Evolutionary conservation across 2,888 invertebrate species (phyloP).

Genomic region (Epirrita christyi): DNA sequence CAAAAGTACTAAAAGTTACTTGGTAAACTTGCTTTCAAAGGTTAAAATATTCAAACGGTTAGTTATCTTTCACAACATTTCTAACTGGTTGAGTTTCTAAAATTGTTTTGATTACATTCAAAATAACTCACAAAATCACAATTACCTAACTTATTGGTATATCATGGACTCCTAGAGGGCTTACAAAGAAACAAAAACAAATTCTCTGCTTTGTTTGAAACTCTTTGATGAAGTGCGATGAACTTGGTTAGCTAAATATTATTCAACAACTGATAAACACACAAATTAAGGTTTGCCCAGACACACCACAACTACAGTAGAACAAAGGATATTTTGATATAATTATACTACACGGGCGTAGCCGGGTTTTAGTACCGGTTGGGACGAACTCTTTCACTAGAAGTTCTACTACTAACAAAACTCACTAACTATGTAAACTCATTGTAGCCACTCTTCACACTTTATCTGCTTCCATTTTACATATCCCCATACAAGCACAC

Average conservation of each 20-base stretch:
- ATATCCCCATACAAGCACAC: no score
- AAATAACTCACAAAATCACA: slow-evolving; percentile 15
- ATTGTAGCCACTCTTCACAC: no score
- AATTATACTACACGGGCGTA: no score
- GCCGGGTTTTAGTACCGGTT: no score
- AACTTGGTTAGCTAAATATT: slow-evolving; percentile 24
- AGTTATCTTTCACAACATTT: slow-evolving; percentile 11
- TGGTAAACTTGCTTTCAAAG: slow-evolving; percentile 2
- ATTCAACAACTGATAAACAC: slow-evolving; percentile 1
- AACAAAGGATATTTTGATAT: background rate
- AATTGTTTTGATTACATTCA: slow-evolving; percentile 12
- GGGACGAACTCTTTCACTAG: no score
- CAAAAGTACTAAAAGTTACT: no score
- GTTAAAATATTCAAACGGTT: slow-evolving; percentile 12
- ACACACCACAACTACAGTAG: background rate
- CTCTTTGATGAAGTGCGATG: slow-evolving; percentile 27
- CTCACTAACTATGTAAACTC: no score
- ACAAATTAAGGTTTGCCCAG: slow-evolving; percentile 8
- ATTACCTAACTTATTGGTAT: slow-evolving; percentile 26
- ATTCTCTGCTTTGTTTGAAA: slow-evolving; percentile 19
- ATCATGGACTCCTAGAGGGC: slow-evolving; percentile 17
- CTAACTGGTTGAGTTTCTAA: slow-evolving; percentile 1
- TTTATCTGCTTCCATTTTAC: no score
- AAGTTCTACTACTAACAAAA: no score
- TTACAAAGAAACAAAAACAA: slow-evolving; percentile 24